Evolutionary conservation across 2,113 vertebrate species (phyloP), one percentile per base, ranked within the genome.

Genomic region (Tragelaphus strepsiceros): DNA sequence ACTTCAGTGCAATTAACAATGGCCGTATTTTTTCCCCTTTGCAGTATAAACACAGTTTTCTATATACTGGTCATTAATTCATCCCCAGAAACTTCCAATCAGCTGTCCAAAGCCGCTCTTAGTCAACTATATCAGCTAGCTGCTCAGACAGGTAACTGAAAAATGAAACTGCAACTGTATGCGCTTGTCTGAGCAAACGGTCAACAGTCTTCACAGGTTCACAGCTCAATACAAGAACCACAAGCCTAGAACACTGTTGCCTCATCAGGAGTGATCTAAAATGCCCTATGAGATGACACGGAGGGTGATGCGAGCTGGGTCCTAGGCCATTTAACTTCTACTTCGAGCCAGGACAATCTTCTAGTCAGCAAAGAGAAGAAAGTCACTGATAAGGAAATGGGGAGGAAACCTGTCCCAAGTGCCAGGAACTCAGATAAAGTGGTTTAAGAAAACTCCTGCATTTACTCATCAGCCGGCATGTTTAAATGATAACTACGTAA

Each of bases 281-380:
- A 39, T 15, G n/a, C 10, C 30, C 46, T 5, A 3, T 7, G 24
- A 61, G 62, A 81, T 1, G 30, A 15, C 53, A 32, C 2, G 9
- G 83, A 49, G 49, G 53, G n/a, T 3, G 30, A 15, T 2, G 1
- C 35, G 21, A 56, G n/a, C 1, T 54, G 6, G 39, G 62, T 9
- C 51, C 32, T 17, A 80, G 71, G 61, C 24, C 21, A 35, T 4
- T 49, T 26, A 80, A 51, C 80, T 77, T 51, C 17, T 12, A 58
- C 53, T 85, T 62, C n/a, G 94, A 58, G 58, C 22, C 59, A 96
- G 67, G 77, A 88, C 24, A 86, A 49, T 24, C 21, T 19, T 74
- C 35, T 14, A 74, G 71, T 43, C 71, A 39, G 46, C 56, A 88
- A 2, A 81, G 3, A 15, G 8, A 28, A 92, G 46, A 49, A 64